Evolutionary conservation across 2,797 vertebrate species (phyloP), one percentile per base, ranked within the genome.

Genomic region (Miichthys miiuy): DNA sequence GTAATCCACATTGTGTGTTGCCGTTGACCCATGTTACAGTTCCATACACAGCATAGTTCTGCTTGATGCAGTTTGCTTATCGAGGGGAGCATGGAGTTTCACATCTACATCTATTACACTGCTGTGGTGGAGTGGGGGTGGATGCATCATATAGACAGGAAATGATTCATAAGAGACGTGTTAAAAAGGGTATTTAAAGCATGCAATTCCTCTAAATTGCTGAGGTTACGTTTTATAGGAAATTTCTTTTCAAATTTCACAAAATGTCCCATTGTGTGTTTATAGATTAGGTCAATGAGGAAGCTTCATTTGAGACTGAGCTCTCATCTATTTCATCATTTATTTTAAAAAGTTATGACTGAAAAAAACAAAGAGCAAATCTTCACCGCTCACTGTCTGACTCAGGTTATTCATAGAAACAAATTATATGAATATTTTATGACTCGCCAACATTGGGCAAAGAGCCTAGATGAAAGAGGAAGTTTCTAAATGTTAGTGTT

Each of bases 1-100:
- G 1, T 8, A 3, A 65, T 83, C 87, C 85, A 79, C 89, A 85
- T 91, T 17, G 0, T 76, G 41, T 27, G 62, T 61, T 0, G 3
- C 14, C 30, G 23, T 25, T 46, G 17, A 38, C 18, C 44, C 14
- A 17, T 2, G 0, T n/a, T 2, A 23, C 5, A 3, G 3, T 0
- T 5, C 0, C 2, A 34, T 3, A 6, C 4, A 21, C 11, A 6
- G 10, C 1, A 0, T 17, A 2, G 18, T 4, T 69, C 63, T 52
- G 16, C 18, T 5, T 13, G 23, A 1, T 3, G 41, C 30, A 12
- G 25, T 25, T 64, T 64, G 10, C 46, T 14, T 20, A 7, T 42
- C 60, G 54, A 63, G 14, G 0, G 0, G 2, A 64, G 1, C 1
- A 1, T 2, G 0, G 2, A 75, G 83, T 88, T 90, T 86, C 82